phyloP scores from a whole-genome alignment of 1,140 invertebrate species.

The Achatina immaculata region DNA sequence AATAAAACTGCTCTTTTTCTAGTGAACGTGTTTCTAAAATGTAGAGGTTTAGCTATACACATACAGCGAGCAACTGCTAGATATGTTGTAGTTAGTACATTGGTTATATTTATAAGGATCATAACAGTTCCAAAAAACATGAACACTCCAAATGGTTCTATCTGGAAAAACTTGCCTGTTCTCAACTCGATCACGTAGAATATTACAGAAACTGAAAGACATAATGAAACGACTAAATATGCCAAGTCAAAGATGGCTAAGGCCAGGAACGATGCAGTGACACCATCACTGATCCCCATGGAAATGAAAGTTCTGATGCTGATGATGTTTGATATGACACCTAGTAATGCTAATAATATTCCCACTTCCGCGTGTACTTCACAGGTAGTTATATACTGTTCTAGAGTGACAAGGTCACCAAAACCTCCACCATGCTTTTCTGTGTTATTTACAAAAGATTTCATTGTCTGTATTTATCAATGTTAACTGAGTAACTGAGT shows the following conservation, averaged over 20 bases:
- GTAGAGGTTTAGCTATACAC: conserved; percentile 1
- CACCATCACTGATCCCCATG: neutral
- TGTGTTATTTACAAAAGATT: too few species aligned
- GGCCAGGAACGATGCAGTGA: conserved; percentile 7
- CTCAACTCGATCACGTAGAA: neutral
- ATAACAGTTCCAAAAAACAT: neutral
- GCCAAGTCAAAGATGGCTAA: neutral
- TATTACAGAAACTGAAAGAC: neutral
- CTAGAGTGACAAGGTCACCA: neutral
- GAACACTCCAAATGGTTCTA: neutral
- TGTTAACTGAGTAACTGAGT: too few species aligned
- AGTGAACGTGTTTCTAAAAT: conserved; percentile 1
- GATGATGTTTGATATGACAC: neutral
- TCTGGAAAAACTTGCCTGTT: neutral
- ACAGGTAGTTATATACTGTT: neutral
- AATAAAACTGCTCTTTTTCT: neutral
- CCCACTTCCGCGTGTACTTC: neutral
- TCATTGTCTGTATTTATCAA: too few species aligned
- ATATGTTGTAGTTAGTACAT: neutral
- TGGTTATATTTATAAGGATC: neutral
- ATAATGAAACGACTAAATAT: neutral
- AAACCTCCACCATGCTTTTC: neutral
- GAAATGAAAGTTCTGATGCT: neutral
- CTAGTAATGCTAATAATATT: neutral
- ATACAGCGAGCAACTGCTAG: conserved; percentile 5